Conservation (phyloP, 2,888 invertebrate species). For the Endomychus coccineus region DNA sequence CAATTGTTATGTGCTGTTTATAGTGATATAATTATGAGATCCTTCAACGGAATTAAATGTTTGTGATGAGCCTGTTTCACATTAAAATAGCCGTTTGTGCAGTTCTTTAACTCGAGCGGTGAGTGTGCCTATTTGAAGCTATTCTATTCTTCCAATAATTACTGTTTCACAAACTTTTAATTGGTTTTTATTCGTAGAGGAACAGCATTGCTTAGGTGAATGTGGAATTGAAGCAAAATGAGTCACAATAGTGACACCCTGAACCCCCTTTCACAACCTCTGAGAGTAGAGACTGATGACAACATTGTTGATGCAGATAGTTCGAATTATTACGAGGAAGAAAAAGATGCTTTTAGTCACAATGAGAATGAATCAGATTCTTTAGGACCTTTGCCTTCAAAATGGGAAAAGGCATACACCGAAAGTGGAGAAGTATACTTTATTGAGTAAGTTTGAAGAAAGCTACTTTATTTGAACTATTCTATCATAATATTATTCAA, state of each 20-base stretch:
- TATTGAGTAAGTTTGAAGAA: constrained; percentile 71
- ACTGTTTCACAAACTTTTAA: too few relatives aligned
- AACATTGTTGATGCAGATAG: constrained; percentile 31
- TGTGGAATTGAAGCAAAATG: constrained; percentile 30
- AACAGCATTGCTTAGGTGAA: not conserved
- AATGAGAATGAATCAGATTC: constrained; percentile 64
- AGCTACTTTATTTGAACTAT: too few relatives aligned
- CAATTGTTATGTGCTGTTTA: too few relatives aligned
- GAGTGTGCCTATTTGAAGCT: too few relatives aligned
- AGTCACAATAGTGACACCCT: constrained; percentile 43
- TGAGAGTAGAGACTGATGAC: constrained; percentile 41
- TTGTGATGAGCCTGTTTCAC: too few relatives aligned
- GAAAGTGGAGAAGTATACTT: constrained; percentile 96
- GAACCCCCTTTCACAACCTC: constrained; percentile 38
- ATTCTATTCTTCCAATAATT: too few relatives aligned
- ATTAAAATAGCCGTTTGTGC: too few relatives aligned
- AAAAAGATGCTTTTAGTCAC: constrained; percentile 35
- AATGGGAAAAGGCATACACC: constrained; percentile 97
- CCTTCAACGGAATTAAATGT: too few relatives aligned
- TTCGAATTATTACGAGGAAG: constrained; percentile 35
- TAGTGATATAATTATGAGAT: too few relatives aligned
- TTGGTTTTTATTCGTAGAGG: too few relatives aligned
- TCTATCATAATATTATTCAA: too few relatives aligned
- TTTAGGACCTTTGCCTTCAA: constrained; percentile 83
- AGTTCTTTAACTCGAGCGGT: too few relatives aligned